Evolutionary conservation across 2,888 invertebrate species (phyloP), one percentile per base, ranked within the genome.

Genomic region (Piscicola geometra): DNA sequence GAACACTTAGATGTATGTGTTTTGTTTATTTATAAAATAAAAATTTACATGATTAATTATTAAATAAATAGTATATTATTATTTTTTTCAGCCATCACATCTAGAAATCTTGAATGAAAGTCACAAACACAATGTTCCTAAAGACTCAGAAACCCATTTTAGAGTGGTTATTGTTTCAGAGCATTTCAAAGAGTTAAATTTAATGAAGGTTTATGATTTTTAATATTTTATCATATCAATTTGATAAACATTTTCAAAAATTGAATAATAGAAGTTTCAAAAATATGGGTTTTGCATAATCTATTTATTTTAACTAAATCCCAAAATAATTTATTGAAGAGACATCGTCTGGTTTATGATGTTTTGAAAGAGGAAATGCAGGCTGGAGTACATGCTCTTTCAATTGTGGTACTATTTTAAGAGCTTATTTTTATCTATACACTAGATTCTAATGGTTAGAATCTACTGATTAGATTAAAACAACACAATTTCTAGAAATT

Each of bases 101-200:
- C n/a, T 73, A 9, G 73, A 73, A 21, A 73, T 73, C 30, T 18
- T 64, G n/a, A 73, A 73, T 64, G 73, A 73, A 73, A 73, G 73
- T 64, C 64, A 64, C 64, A 73, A 73, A 35, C 73, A 73, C 33
- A 73, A 73, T 35, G 73, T 73, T 64, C 73, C 73, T 1, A 73
- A 73, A 56, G 64, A 52, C 30, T 73, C 73, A 25, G 73, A 73
- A 64, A 73, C 73, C 18, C 73, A 73, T 36, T 73, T 73, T 28
- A 73, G 56, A 60, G 64, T 73, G 5, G 35, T 73, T n/a, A 25
- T 73, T n/a, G 35, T 73, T 56, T 73, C 73, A 1, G 73, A 73
- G 9, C 32, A 36, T 21, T 73, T 73, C 36, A 33, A 64, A 35
- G 64, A 73, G 25, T 56, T 50, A 35, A 64, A 18, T 18, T 33